These are phyloP conservation scores for Drosophila cardini DNA, from an alignment of 1,140 invertebrate species.

Conservation along the genomic window DNA sequence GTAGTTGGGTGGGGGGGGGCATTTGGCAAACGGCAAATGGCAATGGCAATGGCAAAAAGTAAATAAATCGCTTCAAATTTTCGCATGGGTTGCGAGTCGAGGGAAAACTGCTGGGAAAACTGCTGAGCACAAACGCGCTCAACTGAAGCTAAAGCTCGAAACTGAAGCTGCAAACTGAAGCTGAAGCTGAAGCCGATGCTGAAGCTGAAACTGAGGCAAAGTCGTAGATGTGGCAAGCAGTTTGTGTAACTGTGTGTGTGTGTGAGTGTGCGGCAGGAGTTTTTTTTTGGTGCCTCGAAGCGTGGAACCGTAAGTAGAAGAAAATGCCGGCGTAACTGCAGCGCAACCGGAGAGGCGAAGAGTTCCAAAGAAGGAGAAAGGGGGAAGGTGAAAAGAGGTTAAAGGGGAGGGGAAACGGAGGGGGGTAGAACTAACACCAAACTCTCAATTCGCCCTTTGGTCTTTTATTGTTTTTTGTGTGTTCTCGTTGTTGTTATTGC, in stretches of 20 bases:
- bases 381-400: background rate
- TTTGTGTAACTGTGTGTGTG: background rate
- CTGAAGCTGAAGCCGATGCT: conserved; percentile 22
- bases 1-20: background rate
- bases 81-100: conserved; percentile 72
- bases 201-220: conserved; percentile 18
- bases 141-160: conserved; percentile 2
- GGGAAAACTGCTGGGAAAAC: conserved; percentile 58
- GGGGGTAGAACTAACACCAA: conserved; percentile 3
- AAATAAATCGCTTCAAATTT: conserved; percentile 82
- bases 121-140: conserved; percentile 70
- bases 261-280: background rate
- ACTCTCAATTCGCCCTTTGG: conserved; percentile 14
- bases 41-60: conserved; percentile 78
- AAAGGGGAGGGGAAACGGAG: background rate
- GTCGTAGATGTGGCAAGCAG: conserved; percentile 8
- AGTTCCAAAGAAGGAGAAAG: background rate
- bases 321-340: conserved; percentile 49
- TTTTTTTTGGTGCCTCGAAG: conserved; percentile 27
- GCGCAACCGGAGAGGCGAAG: conserved; percentile 13
- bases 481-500: conserved; percentile 33
- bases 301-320: conserved; percentile 53
- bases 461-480: conserved; percentile 41
- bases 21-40: conserved; percentile 33
- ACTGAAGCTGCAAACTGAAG: too few species aligned